Base-by-base conservation (phyloP, 2,797 vertebrate genomes). In the Rhynchotus rufescens region DNA sequence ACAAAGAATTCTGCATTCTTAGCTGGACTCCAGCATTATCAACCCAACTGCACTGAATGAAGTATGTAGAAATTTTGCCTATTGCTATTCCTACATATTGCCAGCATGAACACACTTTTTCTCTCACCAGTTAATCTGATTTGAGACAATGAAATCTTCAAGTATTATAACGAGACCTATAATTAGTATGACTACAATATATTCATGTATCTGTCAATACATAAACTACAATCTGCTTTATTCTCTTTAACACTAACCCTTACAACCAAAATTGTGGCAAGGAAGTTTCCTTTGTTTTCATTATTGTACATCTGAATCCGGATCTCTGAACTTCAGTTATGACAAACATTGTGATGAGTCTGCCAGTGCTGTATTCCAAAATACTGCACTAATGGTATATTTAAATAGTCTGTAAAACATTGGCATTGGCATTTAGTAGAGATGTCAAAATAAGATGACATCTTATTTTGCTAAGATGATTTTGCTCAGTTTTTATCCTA, bases 381-480 rank as follows among this genome's bases (percentile, higher is more conserved):
- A 93, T 86, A 71, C 69, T 92, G 86, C 66, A 51, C n/a, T 84
- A 86, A 86, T 84, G 83, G 59, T 34, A 38, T 68, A 73, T 38
- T 68, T 83, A 85, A 95, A 85, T 36, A 94, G 36, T 89, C 79
- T 83, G 45, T 26, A 75, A 85, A 93, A 91, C 42, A 80, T 52
- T 88, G 74, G 65, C 42, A 80, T 52, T 88, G 74, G 65, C 56
- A 65, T 68, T 73, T 56, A 56, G 28, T 19, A 56, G 52, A 56
- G 89, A 89, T 59, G 42, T 26, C 56, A 89, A 92, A 89, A 78
- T 61, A 65, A 89, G 8, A n/a, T n/a, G n/a, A n/a, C n/a, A n/a
- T n/a, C n/a, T n/a, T n/a, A n/a, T n/a, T n/a, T n/a, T n/a, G n/a
- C 15, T 8, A 34, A 25, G 25, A 19, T 69, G 77, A 62, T 84